Evolutionary conservation across 2,888 invertebrate species (phyloP), one percentile per base, ranked within the genome.

Genomic region (Merodon equestris): DNA sequence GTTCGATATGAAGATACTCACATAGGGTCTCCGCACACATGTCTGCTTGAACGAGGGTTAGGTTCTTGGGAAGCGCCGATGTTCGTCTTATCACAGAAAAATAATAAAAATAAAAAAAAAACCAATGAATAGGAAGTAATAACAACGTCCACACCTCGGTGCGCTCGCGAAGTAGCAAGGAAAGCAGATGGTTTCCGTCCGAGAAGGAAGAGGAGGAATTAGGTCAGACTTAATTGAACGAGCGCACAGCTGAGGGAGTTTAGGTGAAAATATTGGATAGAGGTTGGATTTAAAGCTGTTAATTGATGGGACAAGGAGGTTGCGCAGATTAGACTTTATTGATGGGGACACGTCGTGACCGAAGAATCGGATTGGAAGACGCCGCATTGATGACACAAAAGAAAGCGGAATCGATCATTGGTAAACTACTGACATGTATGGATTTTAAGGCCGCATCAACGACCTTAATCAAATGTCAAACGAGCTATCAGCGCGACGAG

Each of bases 141-240:
- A 72, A 76, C 71, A 66, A 66, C 72, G 50, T 72, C 66, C 76
- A 72, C 76, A 76, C 76, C 76, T 76, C 66, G 27, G 61, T 66
- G 60, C 27, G 27, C 27, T 27, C 7, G 27, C 7, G 27, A 7
- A 7, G 27, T 4, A 27, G 7, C 44, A 45, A 60, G 15, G 19
- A 17, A 42, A 45, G 56, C 76, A 72, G 76, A 66, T 72, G 71
- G 63, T 66, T 60, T 27, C 34, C 38, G 58, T 54, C 7, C 27
- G 27, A 27, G 27, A 27, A 27, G 27, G 19, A 14, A 34, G 18
- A 27, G 27, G 19, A 14, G 17, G 18, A 75, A 76, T 66, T 76
- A 50, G 76, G 76, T 71, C 72, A 76, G 66, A 36, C 38, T 50
- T 67, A 56, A 74, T 74, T 74, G 60, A 74, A 68, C 50, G 40